Evolutionary conservation across 2,888 invertebrate genomes (phyloP), one percentile per base, ranked within the genome.

Genomic region (Cremastinae sp.): DNA sequence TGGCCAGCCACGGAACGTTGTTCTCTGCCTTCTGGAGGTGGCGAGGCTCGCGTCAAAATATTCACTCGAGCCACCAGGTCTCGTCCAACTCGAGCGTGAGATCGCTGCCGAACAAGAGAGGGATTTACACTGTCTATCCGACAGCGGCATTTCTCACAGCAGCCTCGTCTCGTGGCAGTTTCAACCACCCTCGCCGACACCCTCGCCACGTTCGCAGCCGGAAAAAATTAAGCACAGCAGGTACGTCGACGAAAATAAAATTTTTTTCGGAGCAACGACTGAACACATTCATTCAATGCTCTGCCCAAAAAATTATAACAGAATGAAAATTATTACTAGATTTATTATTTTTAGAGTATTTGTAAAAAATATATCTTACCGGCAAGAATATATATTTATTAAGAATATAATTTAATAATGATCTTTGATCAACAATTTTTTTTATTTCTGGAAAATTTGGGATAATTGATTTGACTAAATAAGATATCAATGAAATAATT

Each of bases 71-170:
- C 96, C 96, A 0, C 96, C 96, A 0, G 93, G 93, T 22, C 91
- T 97, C 74, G 95, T 97, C 72, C 94, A 95, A 87, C 91, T 96
- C 82, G 96, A 96, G 90, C 94, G 94, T 85, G 96, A 96, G 91
- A 96, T 97, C 73, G 96, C 95, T n/a, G 91, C 93, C 79, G 95
- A 96, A 87, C 95, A 95, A 88, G 91, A 93, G 22, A 92, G 93
- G 85, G 93, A 93, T 9, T 91, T 92, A 4, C 91, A 92, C 78
- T 89, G 89, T 79, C 82, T 89, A 66, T 90, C 90, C 10, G 94
- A 94, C 87, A 93, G 93, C 62, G 93, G 93, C 88, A 91, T 93
- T 89, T 80, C 91, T 85, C 85, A 90, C 78, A 90, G 92, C 82
- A 91, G 92, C 41, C 85, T 92, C 64, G 87, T 94, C 61, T 93